A percentile compares a stretch with the other conserved stretches of the same genome.
phyloP scores from a whole-genome alignment of 2,113 vertebrate species.

The Alaudala cheleensis region DNA sequence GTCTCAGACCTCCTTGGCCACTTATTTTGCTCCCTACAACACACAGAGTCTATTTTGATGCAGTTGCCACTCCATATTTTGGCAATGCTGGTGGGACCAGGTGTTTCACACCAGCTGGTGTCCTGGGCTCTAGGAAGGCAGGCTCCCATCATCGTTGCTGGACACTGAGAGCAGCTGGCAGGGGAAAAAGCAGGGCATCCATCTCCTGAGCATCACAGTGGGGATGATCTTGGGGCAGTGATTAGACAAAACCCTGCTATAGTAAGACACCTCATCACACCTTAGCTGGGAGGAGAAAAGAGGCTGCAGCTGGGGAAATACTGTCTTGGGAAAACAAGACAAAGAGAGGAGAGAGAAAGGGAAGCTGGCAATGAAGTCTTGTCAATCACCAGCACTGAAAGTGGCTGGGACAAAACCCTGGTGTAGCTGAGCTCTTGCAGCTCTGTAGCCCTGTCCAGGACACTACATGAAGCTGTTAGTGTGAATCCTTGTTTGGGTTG shows the following conservation, averaged over 20 bases:
- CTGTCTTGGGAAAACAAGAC: background rate
- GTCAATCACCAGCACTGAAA: background rate
- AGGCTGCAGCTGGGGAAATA: background rate
- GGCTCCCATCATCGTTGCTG: rapidly evolving
- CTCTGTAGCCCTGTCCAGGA: background rate
- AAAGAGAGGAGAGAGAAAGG: background rate
- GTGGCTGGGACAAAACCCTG: background rate
- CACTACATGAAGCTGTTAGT: background rate
- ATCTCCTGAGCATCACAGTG: background rate
- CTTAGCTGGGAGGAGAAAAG: background rate
- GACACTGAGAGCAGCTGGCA: background rate
- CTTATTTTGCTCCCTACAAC: background rate
- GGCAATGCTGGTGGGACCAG: background rate
- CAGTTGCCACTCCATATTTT: background rate
- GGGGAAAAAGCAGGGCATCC: background rate
- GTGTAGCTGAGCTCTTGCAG: background rate
- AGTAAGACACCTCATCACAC: background rate
- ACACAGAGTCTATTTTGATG: background rate
- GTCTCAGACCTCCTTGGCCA: background rate
- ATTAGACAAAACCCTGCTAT: background rate
- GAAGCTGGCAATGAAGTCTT: background rate
- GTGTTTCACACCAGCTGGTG: background rate
- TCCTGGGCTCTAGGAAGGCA: background rate
- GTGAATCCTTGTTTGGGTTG: background rate
- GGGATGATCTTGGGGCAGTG: background rate